These are phyloP conservation scores for Microtus montanus DNA, from an alignment of 2,113 vertebrate genomes.

Conservation along the genomic window DNA sequence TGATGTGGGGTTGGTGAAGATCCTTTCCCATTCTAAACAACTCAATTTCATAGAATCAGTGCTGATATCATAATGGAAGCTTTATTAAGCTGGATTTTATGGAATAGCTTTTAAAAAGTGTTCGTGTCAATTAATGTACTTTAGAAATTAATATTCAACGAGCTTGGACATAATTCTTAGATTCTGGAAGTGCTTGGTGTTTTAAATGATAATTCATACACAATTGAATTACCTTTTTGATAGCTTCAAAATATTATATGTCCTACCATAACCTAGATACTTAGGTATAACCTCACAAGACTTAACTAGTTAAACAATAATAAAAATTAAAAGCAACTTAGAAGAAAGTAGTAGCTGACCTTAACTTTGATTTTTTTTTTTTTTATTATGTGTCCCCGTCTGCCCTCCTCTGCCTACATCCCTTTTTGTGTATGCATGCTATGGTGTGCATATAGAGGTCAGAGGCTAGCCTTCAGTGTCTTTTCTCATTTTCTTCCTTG, in stretches of 20 bases:
- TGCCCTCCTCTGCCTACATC: not conserved
- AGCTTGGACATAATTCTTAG: conserved; percentile 5
- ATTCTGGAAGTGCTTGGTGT: not conserved
- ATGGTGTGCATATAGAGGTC: too few species aligned
- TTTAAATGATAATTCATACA: conserved; percentile 13
- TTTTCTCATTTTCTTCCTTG: not conserved
- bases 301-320: conserved; percentile 35
- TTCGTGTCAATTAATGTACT: not conserved
- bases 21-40: not conserved
- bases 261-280: not conserved
- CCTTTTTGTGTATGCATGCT: not conserved
- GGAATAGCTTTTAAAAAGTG: not conserved
- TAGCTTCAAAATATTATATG: conserved; percentile 7
- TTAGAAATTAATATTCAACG: conserved; percentile 27
- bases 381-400: not conserved
- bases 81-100: conserved; percentile 28
- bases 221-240: not conserved
- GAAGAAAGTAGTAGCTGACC: conserved; percentile 17
- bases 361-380: conserved; percentile 9
- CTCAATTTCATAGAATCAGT: conserved; percentile 1
- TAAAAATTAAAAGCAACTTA: conserved; percentile 14
- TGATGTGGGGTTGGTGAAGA: too few species aligned
- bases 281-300: not conserved
- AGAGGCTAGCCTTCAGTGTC: too few species aligned
- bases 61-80: not conserved